phyloP scores from a whole-genome alignment of 1,140 invertebrate genomes.

The Metopolophium dirhodum region DNA sequence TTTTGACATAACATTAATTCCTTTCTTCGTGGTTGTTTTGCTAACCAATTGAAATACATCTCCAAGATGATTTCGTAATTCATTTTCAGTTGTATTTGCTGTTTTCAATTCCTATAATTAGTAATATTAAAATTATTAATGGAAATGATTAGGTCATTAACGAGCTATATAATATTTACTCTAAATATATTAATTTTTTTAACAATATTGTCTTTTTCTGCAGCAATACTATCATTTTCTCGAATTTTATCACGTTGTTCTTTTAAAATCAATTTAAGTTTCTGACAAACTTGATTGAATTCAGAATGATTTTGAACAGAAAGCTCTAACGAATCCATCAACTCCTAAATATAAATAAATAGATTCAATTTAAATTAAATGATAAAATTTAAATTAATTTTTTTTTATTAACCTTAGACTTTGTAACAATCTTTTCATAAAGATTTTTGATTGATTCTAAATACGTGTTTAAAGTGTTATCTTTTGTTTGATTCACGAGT shows the following conservation, averaged over 20 bases:
- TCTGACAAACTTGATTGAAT: conserved; percentile 74
- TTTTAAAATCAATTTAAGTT: conserved; percentile 80
- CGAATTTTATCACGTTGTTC: conserved; percentile 78
- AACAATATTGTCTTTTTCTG: conserved; percentile 80
- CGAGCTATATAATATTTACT: conserved; percentile 60
- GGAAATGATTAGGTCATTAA: background rate
- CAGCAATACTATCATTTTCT: conserved; percentile 78
- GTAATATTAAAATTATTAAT: conserved; percentile 59
- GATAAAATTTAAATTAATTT: background rate
- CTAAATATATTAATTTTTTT: conserved; percentile 76
- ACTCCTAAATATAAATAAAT: conserved; percentile 65
- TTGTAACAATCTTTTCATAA: conserved; percentile 85
- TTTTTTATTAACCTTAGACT: conserved; percentile 70
- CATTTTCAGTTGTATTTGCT: background rate
- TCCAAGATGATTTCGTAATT: conserved; percentile 68
- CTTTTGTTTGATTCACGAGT: conserved; percentile 87
- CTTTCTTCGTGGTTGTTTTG: conserved; percentile 82
- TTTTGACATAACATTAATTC: conserved; percentile 74
- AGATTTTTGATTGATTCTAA: conserved; percentile 87
- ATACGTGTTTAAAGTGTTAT: conserved; percentile 83
- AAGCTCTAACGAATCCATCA: conserved; percentile 83
- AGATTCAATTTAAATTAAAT: background rate
- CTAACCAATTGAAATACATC: conserved; percentile 73
- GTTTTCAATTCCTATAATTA: conserved; percentile 64
- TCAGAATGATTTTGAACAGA: conserved; percentile 86